phyloP scores from a whole-genome alignment of 2,797 vertebrate genomes.

The Vipera ursinii region DNA sequence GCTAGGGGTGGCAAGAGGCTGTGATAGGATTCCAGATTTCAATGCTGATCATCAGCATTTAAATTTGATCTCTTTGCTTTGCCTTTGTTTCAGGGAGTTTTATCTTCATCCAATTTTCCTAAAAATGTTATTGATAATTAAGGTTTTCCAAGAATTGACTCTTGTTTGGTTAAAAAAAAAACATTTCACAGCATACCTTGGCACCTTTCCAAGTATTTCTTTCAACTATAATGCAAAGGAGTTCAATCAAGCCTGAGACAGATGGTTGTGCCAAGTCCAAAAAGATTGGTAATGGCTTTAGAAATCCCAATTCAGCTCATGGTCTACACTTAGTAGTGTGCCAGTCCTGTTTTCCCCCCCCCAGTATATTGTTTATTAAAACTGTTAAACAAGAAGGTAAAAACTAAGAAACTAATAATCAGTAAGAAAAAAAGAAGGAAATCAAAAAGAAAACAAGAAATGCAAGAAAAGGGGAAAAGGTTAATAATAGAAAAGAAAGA shows the following conservation, averaged over 20 bases:
- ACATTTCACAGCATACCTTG: neutral
- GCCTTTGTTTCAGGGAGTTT: neutral
- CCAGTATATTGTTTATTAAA: neutral
- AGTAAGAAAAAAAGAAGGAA: neutral
- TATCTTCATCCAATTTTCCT: slow-evolving; percentile 12
- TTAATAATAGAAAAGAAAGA: neutral
- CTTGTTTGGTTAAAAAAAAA: neutral
- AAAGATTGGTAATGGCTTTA: neutral
- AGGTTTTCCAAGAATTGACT: slow-evolving; percentile 6
- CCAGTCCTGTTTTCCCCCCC: neutral
- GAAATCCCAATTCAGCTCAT: neutral
- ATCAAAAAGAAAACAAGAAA: neutral
- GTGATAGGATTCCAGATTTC: neutral
- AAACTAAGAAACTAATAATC: neutral
- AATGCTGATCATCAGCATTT: neutral
- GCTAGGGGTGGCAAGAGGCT: neutral
- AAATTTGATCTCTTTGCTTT: slow-evolving; percentile 1
- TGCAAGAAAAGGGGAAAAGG: neutral
- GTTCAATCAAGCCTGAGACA: neutral
- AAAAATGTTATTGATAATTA: slow-evolving; percentile 8
- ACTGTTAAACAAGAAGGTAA: neutral
- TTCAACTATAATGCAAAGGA: neutral
- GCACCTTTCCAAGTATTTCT: neutral
- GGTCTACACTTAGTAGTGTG: neutral
- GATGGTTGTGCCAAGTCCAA: neutral